phyloP scores from a whole-genome alignment of 2,113 vertebrate species.

The Malaclemys terrapin region DNA sequence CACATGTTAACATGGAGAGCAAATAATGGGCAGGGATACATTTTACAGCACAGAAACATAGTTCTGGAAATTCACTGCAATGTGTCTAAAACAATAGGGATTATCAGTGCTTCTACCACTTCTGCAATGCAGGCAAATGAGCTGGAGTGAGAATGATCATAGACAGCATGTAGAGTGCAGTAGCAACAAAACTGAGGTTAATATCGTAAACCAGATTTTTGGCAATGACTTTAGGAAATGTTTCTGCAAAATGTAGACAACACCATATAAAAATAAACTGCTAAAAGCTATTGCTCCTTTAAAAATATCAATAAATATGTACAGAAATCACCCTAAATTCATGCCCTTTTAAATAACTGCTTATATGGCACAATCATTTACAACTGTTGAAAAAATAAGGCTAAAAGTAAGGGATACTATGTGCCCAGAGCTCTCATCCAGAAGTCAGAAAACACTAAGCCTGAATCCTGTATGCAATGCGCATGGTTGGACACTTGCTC shows the following conservation, averaged over 20 bases:
- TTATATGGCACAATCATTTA: constrained; percentile 4
- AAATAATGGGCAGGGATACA: not conserved
- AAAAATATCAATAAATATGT: constrained; percentile 25
- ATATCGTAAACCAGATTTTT: constrained; percentile 3
- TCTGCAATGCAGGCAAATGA: not conserved
- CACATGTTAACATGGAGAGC: not conserved
- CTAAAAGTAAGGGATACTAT: not conserved
- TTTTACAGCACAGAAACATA: not conserved
- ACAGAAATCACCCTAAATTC: constrained; percentile 12
- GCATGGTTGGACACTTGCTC: not conserved
- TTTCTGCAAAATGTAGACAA: constrained; percentile 18
- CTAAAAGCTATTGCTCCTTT: not conserved
- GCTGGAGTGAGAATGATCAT: not conserved
- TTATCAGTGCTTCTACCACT: not conserved
- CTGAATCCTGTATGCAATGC: not conserved
- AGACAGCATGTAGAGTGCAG: not conserved
- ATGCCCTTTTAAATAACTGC: constrained; percentile 7
- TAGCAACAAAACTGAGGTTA: not conserved
- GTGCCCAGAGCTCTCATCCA: not conserved
- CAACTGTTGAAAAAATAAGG: not conserved
- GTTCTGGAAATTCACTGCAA: not conserved
- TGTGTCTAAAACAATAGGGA: not conserved
- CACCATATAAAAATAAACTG: constrained; percentile 7
- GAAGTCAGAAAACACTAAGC: not conserved
- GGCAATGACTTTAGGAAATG: not conserved